Conservation (phyloP, 37 sponge, comb jelly and placozoan genomes). For the Lycopodina hypogea region DNA sequence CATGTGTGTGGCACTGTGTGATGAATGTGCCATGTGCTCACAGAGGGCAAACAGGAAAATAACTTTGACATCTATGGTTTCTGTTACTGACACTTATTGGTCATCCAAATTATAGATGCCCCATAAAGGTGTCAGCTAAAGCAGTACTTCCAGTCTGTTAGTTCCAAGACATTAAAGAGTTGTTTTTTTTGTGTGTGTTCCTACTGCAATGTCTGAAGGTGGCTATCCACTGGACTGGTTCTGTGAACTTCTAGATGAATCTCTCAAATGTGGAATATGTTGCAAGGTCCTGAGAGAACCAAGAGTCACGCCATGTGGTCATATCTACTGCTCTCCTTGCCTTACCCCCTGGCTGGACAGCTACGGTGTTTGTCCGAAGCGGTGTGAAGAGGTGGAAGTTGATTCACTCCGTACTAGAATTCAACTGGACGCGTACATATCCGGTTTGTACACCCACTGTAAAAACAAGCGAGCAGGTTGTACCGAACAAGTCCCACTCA, state of each 20-base stretch:
- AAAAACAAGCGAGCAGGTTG: slow-evolving; percentile 55
- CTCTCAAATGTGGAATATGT: slow-evolving; percentile 66
- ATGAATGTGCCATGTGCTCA: too few species aligned
- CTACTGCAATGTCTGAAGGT: slow-evolving; percentile 1
- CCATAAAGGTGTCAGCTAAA: too few species aligned
- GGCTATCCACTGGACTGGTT: slow-evolving; percentile 72
- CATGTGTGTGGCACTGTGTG: too few species aligned
- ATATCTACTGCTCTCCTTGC: slow-evolving; percentile 58
- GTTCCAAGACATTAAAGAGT: neutral
- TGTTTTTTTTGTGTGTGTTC: neutral
- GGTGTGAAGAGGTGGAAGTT: slow-evolving; percentile 58
- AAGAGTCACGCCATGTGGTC: slow-evolving; percentile 58
- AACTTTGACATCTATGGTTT: neutral
- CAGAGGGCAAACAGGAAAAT: neutral
- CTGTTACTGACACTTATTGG: neutral
- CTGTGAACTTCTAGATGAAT: slow-evolving; percentile 43
- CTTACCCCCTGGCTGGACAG: slow-evolving; percentile 38
- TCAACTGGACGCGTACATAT: slow-evolving; percentile 52
- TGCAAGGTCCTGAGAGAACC: slow-evolving; percentile 50
- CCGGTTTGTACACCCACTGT: slow-evolving; percentile 48
- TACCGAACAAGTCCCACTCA: slow-evolving; percentile 24
- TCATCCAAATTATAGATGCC: neutral
- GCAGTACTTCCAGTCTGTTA: neutral
- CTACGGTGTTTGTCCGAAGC: slow-evolving; percentile 64
- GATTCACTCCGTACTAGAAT: slow-evolving; percentile 1